Evolutionary conservation across 2,888 invertebrate species (phyloP).

Genomic region (Hydroisotoma schaefferi): DNA sequence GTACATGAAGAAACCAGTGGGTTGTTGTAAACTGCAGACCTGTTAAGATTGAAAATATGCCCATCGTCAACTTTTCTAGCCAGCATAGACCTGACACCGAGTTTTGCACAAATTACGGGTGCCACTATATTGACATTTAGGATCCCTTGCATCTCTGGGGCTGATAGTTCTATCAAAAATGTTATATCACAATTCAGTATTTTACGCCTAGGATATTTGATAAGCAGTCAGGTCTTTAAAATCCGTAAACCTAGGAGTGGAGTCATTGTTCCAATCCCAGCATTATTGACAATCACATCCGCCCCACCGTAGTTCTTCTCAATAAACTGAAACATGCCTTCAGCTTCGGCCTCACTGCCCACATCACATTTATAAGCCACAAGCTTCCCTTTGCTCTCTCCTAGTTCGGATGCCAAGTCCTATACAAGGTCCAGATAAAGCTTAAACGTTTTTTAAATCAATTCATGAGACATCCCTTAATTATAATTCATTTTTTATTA

Average conservation of each 20-base stretch:
- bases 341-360: constrained; percentile 32
- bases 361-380: constrained; percentile 36
- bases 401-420: too few relatives aligned
- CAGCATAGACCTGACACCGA: constrained; percentile 28
- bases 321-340: constrained; percentile 39
- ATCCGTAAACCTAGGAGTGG: constrained; percentile 32
- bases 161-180: constrained; percentile 30
- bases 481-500: constrained; percentile 9
- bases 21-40: constrained; percentile 14
- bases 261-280: constrained; percentile 24
- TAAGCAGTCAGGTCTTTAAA: too few relatives aligned
- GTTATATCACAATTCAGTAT: too few relatives aligned
- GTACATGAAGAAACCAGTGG: too few relatives aligned
- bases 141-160: constrained; percentile 34
- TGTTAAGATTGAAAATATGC: constrained; percentile 38
- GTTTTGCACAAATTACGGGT: constrained; percentile 21
- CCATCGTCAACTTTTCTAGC: constrained; percentile 33
- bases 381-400: constrained; percentile 34
- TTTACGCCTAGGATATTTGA: too few relatives aligned
- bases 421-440: too few relatives aligned
- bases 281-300: constrained; percentile 43
- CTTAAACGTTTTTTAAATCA: not conserved
- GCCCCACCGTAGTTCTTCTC: constrained; percentile 31
- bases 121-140: constrained; percentile 38
- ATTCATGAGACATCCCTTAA: not conserved